A percentile compares a stretch with the other conserved stretches of the same genome.
phyloP scores from a whole-genome alignment of 2,888 invertebrate genomes.

The Eumerus sabulonum region DNA sequence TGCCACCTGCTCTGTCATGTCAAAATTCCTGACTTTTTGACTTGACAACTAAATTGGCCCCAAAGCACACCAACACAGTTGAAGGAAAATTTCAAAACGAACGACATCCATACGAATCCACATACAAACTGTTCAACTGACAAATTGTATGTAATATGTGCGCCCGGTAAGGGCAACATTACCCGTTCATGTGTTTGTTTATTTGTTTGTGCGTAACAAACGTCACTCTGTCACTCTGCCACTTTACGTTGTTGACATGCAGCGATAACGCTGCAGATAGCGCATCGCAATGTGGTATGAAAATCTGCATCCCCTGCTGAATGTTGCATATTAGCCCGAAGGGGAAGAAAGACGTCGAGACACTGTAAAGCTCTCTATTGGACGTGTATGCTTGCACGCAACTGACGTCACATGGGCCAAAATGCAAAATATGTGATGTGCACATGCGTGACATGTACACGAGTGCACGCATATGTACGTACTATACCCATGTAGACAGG shows the following conservation, averaged over 20 bases:
- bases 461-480: no score
- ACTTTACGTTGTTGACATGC: slow-evolving; percentile 23
- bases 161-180: slow-evolving; percentile 13
- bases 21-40: slow-evolving; percentile 50
- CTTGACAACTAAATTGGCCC: slow-evolving; percentile 50
- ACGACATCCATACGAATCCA: no score
- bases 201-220: slow-evolving; percentile 21
- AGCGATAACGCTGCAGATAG: slow-evolving; percentile 31
- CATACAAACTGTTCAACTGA: slow-evolving; percentile 27
- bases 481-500: slow-evolving; percentile 29
- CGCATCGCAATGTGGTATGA: slow-evolving; percentile 22
- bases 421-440: slow-evolving; percentile 36
- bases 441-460: slow-evolving; percentile 56
- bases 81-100: no score
- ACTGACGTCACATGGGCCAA: slow-evolving; percentile 51
- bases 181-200: slow-evolving; percentile 16
- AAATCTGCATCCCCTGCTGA: slow-evolving; percentile 48
- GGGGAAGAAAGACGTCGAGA: slow-evolving; percentile 12
- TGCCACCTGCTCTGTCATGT: slow-evolving; percentile 50
- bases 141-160: slow-evolving; percentile 32
- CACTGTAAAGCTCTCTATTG: slow-evolving; percentile 9
- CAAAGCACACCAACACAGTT: slow-evolving; percentile 8
- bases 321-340: slow-evolving; percentile 38
- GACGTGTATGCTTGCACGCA: slow-evolving; percentile 44
- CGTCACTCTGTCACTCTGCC: slow-evolving; percentile 29